Base-by-base conservation (phyloP, 2,888 invertebrate species). In the Meiosimyza platycephala region DNA sequence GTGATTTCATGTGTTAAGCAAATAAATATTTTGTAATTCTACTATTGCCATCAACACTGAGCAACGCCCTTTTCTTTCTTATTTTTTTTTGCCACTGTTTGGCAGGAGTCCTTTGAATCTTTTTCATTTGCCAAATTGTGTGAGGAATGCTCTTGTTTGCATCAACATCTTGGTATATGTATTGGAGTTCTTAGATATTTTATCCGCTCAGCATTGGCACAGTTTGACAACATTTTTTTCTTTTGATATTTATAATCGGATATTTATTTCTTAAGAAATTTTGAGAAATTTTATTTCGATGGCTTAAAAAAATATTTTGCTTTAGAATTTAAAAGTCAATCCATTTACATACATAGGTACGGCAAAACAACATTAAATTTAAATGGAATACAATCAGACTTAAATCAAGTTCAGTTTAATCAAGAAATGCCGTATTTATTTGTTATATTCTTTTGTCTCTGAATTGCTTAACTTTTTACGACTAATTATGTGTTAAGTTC, bases 241-340 rank as follows among this genome's bases (percentile, higher is more conserved):
- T 75, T 73, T 71, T 70, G 70, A 71, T 76, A 74, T 78, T 70
- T 66, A 78, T 83, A 84, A 84, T 78, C 83, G 78, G 83, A 82
- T 83, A 81, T 82, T 78, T 79, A 81, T 80, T 82, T 81, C 82
- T 74, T 76, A 68, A 76, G 80, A 83, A 83, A 79, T 78, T 76
- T 74, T 76, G 67, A 76, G 80, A 82, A 83, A 79, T 78, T 76
- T 28, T 40, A 70, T 60, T 57, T 57, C 55, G 76, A 73, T 50
- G 78, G 76, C 77, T 81, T 79, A 77, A 65, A 72, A 81, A 78
- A 82, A 83, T 83, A 83, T 84, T 84, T 83, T 83, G 83, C 80
- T 82, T 76, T 78, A 40, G 1, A 7, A 40, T 40, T 40, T 40
- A 40, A 40, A 40, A 40, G 40, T 40, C 40, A 40, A 40, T 7